phyloP scores from a whole-genome alignment of 64 coral and sea anemone species.

The Acropora tenuis region DNA sequence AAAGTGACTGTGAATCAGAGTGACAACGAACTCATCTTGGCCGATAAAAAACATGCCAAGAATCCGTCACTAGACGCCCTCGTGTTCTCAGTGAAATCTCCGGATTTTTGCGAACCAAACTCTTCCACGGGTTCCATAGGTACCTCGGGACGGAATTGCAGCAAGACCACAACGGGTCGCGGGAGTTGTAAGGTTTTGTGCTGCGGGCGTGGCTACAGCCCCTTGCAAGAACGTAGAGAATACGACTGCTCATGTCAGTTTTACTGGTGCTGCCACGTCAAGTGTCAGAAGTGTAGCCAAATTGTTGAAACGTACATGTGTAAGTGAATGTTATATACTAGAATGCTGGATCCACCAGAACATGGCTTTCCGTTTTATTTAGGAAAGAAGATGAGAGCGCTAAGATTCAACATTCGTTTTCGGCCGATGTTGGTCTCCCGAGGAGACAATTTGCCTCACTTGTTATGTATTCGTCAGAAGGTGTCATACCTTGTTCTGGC shows the following conservation, averaged over 20 bases:
- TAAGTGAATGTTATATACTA: neutral
- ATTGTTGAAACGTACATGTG: slow-evolving; percentile 78
- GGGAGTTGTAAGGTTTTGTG: slow-evolving; percentile 78
- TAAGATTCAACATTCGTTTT: no score
- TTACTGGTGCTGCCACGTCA: slow-evolving; percentile 88
- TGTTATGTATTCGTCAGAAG: no score
- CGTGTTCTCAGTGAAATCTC: slow-evolving; percentile 84
- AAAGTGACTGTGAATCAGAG: slow-evolving; percentile 72
- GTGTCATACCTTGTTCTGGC: no score
- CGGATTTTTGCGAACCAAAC: slow-evolving; percentile 76
- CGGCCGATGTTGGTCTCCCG: no score
- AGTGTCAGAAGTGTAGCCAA: slow-evolving; percentile 73
- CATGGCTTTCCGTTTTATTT: no score
- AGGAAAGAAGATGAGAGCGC: no score
- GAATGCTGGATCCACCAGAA: no score
- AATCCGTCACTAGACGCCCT: slow-evolving; percentile 71
- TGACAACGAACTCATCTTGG: slow-evolving; percentile 47
- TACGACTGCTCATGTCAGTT: slow-evolving; percentile 84
- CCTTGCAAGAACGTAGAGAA: slow-evolving; percentile 74
- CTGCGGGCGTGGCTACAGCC: slow-evolving; percentile 87
- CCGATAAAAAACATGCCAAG: neutral
- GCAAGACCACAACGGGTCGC: slow-evolving; percentile 17
- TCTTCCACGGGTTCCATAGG: slow-evolving; percentile 72
- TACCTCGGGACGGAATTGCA: slow-evolving; percentile 76
- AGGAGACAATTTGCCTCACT: no score